Evolutionary conservation across 2,113 vertebrate genomes (phyloP).

Genomic region (Azemiops feae): DNA sequence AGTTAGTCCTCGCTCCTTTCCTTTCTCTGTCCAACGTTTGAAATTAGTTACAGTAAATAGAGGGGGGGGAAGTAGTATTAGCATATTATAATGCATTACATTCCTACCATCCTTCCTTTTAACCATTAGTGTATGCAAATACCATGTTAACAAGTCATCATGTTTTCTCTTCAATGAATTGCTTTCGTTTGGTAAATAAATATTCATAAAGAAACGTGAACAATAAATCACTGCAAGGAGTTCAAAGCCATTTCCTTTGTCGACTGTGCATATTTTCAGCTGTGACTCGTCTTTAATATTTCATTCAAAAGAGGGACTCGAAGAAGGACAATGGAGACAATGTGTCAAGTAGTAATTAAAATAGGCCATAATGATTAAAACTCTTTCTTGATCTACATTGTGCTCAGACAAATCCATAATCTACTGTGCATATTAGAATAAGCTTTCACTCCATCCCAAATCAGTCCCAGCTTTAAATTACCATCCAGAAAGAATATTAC

Average conservation of each 20-base stretch:
- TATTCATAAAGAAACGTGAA: slow-evolving; percentile 68
- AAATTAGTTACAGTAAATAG: slow-evolving; percentile 28
- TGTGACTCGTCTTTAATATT: slow-evolving; percentile 62
- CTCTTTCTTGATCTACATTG: slow-evolving; percentile 35
- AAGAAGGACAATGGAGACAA: slow-evolving; percentile 66
- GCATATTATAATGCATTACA: slow-evolving; percentile 32
- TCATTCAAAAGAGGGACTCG: slow-evolving; percentile 61
- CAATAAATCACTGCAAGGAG: slow-evolving; percentile 66
- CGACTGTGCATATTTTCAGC: slow-evolving; percentile 62
- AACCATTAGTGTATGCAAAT: slow-evolving; percentile 61
- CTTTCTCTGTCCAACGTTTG: slow-evolving; percentile 6
- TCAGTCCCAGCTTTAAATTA: slow-evolving; percentile 38
- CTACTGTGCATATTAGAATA: slow-evolving; percentile 39
- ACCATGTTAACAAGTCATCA: slow-evolving; percentile 57
- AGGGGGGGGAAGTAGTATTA: slow-evolving; percentile 18
- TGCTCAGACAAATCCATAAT: slow-evolving; percentile 49
- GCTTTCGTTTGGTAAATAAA: slow-evolving; percentile 66
- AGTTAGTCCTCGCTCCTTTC: slow-evolving; percentile 9
- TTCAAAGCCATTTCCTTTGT: slow-evolving; percentile 65
- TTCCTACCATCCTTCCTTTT: slow-evolving; percentile 26
- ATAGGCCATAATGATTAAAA: slow-evolving; percentile 57
- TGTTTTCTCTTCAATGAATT: slow-evolving; percentile 66
- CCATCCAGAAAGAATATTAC: slow-evolving; percentile 9
- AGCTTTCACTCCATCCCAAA: slow-evolving; percentile 50
- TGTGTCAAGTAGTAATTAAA: slow-evolving; percentile 67